These are phyloP conservation scores for Proales similis DNA, from an alignment of 1,140 invertebrate species.

Conservation along the genomic window DNA sequence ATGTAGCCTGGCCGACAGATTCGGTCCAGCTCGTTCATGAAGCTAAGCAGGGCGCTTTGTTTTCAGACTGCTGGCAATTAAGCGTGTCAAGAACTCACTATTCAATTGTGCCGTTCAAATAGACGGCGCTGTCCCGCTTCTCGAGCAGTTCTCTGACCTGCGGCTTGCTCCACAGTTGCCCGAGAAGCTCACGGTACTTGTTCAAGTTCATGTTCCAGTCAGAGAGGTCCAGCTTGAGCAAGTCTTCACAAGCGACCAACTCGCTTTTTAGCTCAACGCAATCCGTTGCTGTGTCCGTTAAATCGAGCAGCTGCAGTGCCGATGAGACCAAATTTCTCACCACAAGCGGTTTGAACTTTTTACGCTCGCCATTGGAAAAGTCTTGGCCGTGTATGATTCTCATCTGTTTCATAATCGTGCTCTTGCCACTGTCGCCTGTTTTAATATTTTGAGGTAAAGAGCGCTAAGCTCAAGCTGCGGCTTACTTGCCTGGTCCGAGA, in stretches of 20 bases:
- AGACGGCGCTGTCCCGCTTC: slow-evolving; percentile 15
- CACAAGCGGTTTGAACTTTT: slow-evolving; percentile 30
- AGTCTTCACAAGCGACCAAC: too few relatives aligned
- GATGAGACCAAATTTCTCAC: slow-evolving; percentile 20
- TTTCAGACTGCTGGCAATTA: slow-evolving; percentile 5
- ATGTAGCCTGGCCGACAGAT: not conserved
- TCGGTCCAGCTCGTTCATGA: slow-evolving; percentile 5
- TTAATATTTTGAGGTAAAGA: too few relatives aligned
- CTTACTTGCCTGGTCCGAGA: slow-evolving; percentile 17
- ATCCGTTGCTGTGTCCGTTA: too few relatives aligned
- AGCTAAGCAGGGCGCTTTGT: slow-evolving; percentile 1
- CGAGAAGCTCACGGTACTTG: not conserved
- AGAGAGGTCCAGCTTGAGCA: too few relatives aligned
- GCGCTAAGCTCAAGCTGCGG: too few relatives aligned
- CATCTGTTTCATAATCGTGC: slow-evolving; percentile 99
- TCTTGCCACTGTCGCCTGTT: slow-evolving; percentile 78
- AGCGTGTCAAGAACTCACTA: slow-evolving; percentile 24
- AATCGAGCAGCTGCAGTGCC: not conserved
- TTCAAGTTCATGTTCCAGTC: slow-evolving; percentile 16
- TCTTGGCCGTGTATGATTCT: slow-evolving; percentile 98
- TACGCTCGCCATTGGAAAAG: slow-evolving; percentile 70
- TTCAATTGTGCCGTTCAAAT: slow-evolving; percentile 22
- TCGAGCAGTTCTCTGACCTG: slow-evolving; percentile 1
- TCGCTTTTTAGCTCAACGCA: slow-evolving; percentile 4
- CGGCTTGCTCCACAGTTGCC: slow-evolving; percentile 13